Base-by-base conservation (phyloP, 2,888 invertebrate species). In the Cynaeus angustus region DNA sequence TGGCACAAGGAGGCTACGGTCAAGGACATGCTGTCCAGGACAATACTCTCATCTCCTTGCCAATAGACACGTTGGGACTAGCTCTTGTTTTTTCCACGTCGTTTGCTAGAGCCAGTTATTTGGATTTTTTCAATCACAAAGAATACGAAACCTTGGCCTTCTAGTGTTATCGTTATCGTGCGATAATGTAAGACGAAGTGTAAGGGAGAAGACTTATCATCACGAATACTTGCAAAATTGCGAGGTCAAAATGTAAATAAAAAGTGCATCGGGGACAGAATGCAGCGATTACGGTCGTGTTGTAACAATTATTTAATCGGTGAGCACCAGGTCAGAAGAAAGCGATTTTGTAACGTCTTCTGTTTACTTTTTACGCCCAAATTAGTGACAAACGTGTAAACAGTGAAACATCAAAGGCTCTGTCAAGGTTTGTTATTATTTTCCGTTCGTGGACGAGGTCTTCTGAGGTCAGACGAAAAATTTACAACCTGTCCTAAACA, bases 1-100 rank as follows among this genome's bases (percentile, higher is more conserved):
- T 77, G 77, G 73, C 74, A 72, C 76, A 75, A 74, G 71, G 71
- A 67, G 70, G 58, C 75, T 71, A 68, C 76, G 77, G 78, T 77
- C 78, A 78, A 78, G 78, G 78, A 76, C 78, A 77, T 70, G 65
- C 41, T 61, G 59, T 66, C 59, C 75, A 77, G 77, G 77, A 78
- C 77, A 76, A 78, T 78, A 77, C 77, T 75, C 78, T 64, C 50
- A 48, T 33, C 56, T 38, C 55, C 50, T 52, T 33, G 62, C 37
- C 37, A 33, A 61, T 46, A 45, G 58, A 33, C 26, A 26, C 65
- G 37, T 14, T 48, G 30, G 48, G 28, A 26, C 45, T 53, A 41
- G 14, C 38, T 52, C 50, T 46, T 45, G 16, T 33, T 28, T 10
- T 48, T 6, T 37, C 13, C 59, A 46, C 28, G 38, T 45, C 7